Conservation (phyloP, 2,888 invertebrate species). For the Phorcus lineatus region DNA sequence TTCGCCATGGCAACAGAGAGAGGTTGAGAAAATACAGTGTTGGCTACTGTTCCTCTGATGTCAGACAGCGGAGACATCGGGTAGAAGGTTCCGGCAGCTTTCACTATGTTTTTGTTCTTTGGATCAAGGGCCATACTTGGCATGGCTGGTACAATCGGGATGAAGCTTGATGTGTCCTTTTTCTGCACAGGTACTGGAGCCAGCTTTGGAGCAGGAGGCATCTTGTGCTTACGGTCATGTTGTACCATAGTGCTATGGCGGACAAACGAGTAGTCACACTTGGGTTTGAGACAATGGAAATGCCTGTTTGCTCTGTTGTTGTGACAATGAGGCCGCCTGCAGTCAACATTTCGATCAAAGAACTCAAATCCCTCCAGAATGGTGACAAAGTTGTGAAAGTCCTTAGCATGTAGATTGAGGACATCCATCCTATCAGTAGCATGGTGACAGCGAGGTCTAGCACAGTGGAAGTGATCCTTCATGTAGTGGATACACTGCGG, state of each 20-base stretch:
- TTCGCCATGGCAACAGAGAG: not conserved
- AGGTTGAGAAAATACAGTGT: not conserved
- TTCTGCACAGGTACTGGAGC: slow-evolving; percentile 37
- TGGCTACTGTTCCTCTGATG: not conserved
- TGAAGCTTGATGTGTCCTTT: slow-evolving; percentile 30
- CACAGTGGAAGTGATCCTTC: slow-evolving; percentile 90
- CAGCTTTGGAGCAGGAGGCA: slow-evolving; percentile 35
- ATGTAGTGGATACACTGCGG: slow-evolving; percentile 83
- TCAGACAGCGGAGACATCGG: slow-evolving; percentile 81
- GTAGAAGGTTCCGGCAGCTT: slow-evolving; percentile 94
- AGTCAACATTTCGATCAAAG: slow-evolving; percentile 85
- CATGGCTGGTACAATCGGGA: slow-evolving; percentile 35
- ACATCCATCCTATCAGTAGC: slow-evolving; percentile 87
- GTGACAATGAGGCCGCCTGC: slow-evolving; percentile 82
- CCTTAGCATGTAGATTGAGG: slow-evolving; percentile 88
- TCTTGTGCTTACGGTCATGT: slow-evolving; percentile 82
- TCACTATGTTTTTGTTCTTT: slow-evolving; percentile 82
- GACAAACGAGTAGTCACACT: slow-evolving; percentile 85
- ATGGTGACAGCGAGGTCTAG: slow-evolving; percentile 87
- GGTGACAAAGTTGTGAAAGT: slow-evolving; percentile 88
- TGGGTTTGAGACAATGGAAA: slow-evolving; percentile 84
- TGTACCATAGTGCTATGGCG: slow-evolving; percentile 85
- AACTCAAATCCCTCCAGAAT: slow-evolving; percentile 90
- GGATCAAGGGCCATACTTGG: slow-evolving; percentile 13
- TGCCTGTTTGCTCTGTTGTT: slow-evolving; percentile 84